These are phyloP conservation scores for Trichogramma pretiosum DNA, from an alignment of 1,140 invertebrate genomes.

Conservation along the genomic window DNA sequence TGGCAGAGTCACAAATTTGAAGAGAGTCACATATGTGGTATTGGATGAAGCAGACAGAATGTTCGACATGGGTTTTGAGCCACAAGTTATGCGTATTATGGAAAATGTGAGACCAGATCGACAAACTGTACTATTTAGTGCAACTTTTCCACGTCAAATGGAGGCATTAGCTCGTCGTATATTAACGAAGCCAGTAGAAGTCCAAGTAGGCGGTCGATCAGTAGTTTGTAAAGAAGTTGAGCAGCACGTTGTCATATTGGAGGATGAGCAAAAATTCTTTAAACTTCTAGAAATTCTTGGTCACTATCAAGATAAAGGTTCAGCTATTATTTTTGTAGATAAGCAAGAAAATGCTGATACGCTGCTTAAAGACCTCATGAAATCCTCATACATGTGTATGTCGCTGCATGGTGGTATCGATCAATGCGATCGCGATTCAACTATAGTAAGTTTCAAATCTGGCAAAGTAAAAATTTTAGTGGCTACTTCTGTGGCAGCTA, in stretches of 20 bases:
- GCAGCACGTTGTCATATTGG: slow-evolving; percentile 87
- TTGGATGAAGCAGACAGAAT: slow-evolving; percentile 98
- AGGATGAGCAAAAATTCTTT: slow-evolving; percentile 96
- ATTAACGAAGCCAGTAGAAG: slow-evolving; percentile 90
- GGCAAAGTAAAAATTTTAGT: slow-evolving; percentile 78
- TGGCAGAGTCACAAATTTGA: slow-evolving; percentile 92
- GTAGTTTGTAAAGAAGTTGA: slow-evolving; percentile 98
- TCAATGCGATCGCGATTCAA: slow-evolving; percentile 97
- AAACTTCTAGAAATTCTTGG: slow-evolving; percentile 94
- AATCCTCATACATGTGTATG: slow-evolving; percentile 90
- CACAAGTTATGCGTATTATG: slow-evolving; percentile 90
- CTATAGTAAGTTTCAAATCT: slow-evolving; percentile 95
- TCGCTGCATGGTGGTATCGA: slow-evolving; percentile 98
- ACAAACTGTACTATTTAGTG: slow-evolving; percentile 98
- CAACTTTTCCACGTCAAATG: slow-evolving; percentile 98
- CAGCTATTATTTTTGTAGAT: slow-evolving; percentile 95
- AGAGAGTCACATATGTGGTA: slow-evolving; percentile 92
- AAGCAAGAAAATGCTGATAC: slow-evolving; percentile 98
- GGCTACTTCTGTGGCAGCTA: slow-evolving; percentile 92
- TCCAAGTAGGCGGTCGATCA: slow-evolving; percentile 95
- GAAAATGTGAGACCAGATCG: slow-evolving; percentile 95
- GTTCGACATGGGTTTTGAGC: slow-evolving; percentile 99
- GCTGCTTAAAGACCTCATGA: slow-evolving; percentile 91
- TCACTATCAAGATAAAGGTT: slow-evolving; percentile 86
- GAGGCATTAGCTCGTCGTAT: slow-evolving; percentile 93